Conservation (phyloP, 2,113 vertebrate genomes). For the Cheilinus undulatus region DNA sequence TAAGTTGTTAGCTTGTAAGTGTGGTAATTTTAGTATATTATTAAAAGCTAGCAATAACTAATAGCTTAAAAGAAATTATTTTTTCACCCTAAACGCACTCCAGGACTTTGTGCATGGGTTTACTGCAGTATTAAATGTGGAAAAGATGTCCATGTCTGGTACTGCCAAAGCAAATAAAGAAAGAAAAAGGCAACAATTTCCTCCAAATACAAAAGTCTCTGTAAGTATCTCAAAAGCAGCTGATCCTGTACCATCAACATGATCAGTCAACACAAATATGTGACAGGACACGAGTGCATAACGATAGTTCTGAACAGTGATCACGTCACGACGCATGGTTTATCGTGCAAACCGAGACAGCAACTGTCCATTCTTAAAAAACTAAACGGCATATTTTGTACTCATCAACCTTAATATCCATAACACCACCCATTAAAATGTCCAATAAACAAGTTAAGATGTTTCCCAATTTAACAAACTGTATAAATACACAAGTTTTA, state of each 20-base stretch:
- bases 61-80: conserved; percentile 22
- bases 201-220: conserved; percentile 14
- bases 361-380: conserved; percentile 46
- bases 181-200: conserved; percentile 45
- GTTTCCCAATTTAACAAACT: conserved; percentile 46
- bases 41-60: neutral
- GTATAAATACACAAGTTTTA: conserved; percentile 63
- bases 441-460: conserved; percentile 45
- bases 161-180: conserved; percentile 2
- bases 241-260: conserved; percentile 46
- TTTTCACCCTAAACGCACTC: conserved; percentile 6
- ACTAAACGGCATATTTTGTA: conserved; percentile 38
- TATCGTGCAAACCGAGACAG: conserved; percentile 71
- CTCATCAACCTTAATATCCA: conserved; percentile 52
- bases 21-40: conserved; percentile 24
- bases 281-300: conserved; percentile 62
- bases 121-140: conserved; percentile 53
- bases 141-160: conserved; percentile 46
- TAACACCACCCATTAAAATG: conserved; percentile 64
- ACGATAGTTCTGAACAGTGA: conserved; percentile 52
- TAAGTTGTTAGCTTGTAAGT: conserved; percentile 20
- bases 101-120: conserved; percentile 63
- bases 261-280: conserved; percentile 44
- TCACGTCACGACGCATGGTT: conserved; percentile 62
- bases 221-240: conserved; percentile 29